Percentiles rank a stretch among this genome's conserved stretches.
These are phyloP conservation scores for Calypte anna DNA, from an alignment of 2,113 vertebrate species.

Conservation along the genomic window DNA sequence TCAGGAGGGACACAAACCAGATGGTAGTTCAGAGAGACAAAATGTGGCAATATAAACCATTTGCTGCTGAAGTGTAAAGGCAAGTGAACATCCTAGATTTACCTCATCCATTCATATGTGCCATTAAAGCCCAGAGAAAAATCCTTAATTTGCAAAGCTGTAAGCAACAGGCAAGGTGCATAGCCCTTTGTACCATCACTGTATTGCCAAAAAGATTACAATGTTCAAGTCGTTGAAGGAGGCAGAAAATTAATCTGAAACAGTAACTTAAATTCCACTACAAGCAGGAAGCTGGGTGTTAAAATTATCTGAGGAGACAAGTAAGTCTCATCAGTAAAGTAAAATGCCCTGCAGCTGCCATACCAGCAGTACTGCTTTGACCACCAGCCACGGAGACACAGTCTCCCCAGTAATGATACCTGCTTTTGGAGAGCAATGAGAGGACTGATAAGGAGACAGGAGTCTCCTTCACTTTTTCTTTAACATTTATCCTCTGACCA, in stretches of 20 bases:
- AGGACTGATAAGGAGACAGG: neutral
- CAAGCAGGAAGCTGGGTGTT: neutral
- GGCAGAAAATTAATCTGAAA: neutral
- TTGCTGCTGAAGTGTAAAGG: neutral
- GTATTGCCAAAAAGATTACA: neutral
- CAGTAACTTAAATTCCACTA: neutral
- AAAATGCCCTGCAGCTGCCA: neutral
- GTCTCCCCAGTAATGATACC: neutral
- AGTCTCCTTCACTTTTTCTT: neutral
- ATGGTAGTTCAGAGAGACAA: constrained; percentile 1
- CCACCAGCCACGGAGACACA: neutral
- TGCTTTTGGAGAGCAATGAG: neutral
- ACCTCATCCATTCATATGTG: neutral
- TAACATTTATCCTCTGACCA: neutral
- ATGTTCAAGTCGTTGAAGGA: neutral
- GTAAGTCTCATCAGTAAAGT: too few relatives aligned
- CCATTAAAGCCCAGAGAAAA: neutral
- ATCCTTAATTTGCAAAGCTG: neutral
- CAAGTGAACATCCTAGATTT: neutral
- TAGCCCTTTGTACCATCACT: neutral
- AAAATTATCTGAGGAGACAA: neutral
- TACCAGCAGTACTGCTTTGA: neutral
- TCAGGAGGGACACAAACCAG: neutral
- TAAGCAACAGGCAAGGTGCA: neutral
- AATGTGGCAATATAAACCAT: neutral